Conservation (phyloP, 1,140 invertebrate species). For the Octopus sinensis region DNA sequence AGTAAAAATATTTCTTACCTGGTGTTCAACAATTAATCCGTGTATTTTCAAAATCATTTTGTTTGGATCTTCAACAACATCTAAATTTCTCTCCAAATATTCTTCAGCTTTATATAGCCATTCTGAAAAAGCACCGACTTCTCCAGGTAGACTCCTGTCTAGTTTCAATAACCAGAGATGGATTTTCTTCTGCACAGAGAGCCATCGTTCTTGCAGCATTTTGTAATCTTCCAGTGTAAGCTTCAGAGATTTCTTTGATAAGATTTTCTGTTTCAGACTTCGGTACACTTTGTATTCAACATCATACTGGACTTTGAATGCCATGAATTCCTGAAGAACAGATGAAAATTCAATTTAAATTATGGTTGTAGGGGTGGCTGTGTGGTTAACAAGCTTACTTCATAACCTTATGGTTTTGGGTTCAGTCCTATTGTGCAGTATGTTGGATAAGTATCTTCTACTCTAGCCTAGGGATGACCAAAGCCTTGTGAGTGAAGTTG, state of each 20-base stretch:
- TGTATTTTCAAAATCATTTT: slow-evolving; percentile 64
- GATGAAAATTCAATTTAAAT: neutral
- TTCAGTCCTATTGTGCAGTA: no score
- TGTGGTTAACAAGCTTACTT: no score
- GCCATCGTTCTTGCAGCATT: slow-evolving; percentile 41
- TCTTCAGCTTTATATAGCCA: slow-evolving; percentile 85
- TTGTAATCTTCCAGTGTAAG: slow-evolving; percentile 40
- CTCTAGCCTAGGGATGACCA: no score
- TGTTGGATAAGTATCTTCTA: no score
- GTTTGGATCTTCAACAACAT: slow-evolving; percentile 31
- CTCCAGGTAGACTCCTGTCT: slow-evolving; percentile 78
- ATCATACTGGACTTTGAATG: slow-evolving; percentile 50
- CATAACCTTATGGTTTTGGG: no score
- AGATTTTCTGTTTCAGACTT: slow-evolving; percentile 43
- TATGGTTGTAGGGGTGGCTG: no score
- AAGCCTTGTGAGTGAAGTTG: no score
- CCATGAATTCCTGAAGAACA: slow-evolving; percentile 44
- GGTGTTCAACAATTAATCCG: slow-evolving; percentile 79
- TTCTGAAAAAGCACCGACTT: slow-evolving; percentile 79
- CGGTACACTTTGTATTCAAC: slow-evolving; percentile 40
- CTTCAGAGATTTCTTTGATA: slow-evolving; percentile 37
- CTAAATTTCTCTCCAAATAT: slow-evolving; percentile 62
- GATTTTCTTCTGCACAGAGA: slow-evolving; percentile 40
- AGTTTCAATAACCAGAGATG: slow-evolving; percentile 60
- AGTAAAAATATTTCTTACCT: slow-evolving; percentile 52